A percentile compares a stretch with the other conserved stretches of the same genome.
Conservation (phyloP, 1,140 invertebrate species). For the Drosophila tristis region DNA sequence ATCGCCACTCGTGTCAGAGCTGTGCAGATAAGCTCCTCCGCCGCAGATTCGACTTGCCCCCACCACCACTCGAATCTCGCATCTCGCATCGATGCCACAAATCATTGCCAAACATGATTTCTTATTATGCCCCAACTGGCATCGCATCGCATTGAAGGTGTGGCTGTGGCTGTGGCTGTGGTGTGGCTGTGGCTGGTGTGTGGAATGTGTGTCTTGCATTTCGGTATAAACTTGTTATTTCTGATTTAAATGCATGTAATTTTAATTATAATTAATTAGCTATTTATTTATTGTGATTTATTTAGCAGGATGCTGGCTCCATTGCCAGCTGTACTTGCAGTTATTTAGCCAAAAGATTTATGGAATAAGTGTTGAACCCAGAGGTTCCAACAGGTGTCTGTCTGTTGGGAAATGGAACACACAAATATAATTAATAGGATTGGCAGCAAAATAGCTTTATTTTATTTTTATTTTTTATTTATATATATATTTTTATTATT, state of each 20-base stretch:
- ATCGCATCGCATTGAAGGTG: conserved; percentile 33
- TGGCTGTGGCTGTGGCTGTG: conserved; percentile 37
- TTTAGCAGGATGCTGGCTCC: not conserved
- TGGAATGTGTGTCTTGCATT: conserved; percentile 43
- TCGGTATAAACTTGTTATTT: conserved; percentile 28
- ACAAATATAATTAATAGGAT: not conserved
- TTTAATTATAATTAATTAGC: conserved; percentile 50
- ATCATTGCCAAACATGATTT: conserved; percentile 76
- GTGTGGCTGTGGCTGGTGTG: not conserved
- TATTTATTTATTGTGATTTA: conserved; percentile 37
- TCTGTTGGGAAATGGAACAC: not conserved
- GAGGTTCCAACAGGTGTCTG: too few species aligned
- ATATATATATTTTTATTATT: too few species aligned
- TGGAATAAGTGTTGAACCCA: too few species aligned
- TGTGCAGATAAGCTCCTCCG: conserved; percentile 54
- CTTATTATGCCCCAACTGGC: conserved; percentile 48
- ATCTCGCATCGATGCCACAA: conserved; percentile 58
- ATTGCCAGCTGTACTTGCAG: not conserved
- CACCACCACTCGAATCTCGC: not conserved
- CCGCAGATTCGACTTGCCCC: not conserved
- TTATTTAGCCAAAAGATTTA: too few species aligned
- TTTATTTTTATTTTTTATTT: too few species aligned
- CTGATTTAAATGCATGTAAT: conserved; percentile 56
- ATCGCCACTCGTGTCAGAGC: conserved; percentile 64
- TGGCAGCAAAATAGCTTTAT: too few species aligned